Evolutionary conservation across 2,113 vertebrate species (phyloP).

Genomic region (Tragelaphus imberbis): DNA sequence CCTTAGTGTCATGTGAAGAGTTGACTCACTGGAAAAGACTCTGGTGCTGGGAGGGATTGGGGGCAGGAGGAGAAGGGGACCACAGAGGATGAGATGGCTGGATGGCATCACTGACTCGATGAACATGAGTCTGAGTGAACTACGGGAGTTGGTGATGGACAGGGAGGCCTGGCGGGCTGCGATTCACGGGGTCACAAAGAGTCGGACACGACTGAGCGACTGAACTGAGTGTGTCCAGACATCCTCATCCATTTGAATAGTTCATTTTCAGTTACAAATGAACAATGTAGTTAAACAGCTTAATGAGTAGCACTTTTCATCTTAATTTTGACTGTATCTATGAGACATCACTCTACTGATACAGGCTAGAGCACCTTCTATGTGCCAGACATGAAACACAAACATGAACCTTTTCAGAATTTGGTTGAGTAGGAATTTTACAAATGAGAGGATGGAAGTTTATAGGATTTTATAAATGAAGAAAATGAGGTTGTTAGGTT

Average conservation of each 20-base stretch:
- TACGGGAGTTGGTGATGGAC: too few species aligned
- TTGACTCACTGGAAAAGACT: too few species aligned
- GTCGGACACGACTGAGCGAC: too few species aligned
- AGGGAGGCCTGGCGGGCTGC: too few species aligned
- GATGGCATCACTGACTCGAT: too few species aligned
- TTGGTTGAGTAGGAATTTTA: not conserved
- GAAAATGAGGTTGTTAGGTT: not conserved
- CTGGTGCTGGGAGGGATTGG: too few species aligned
- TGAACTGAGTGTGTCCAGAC: not conserved
- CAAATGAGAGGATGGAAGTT: not conserved
- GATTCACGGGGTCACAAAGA: too few species aligned
- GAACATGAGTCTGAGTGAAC: too few species aligned
- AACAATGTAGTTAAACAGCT: not conserved
- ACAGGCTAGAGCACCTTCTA: not conserved
- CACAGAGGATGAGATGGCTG: too few species aligned
- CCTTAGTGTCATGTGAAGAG: not conserved
- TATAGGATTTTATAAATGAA: not conserved
- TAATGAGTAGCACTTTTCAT: not conserved
- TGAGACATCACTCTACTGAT: not conserved
- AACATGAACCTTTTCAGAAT: not conserved
- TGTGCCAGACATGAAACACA: not conserved
- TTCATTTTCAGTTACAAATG: not conserved
- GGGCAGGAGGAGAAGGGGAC: too few species aligned
- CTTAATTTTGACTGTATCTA: constrained; percentile 21
- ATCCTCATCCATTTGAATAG: not conserved